phyloP scores from a whole-genome alignment of 2,797 vertebrate species.

The Falco novaeseelandiae region DNA sequence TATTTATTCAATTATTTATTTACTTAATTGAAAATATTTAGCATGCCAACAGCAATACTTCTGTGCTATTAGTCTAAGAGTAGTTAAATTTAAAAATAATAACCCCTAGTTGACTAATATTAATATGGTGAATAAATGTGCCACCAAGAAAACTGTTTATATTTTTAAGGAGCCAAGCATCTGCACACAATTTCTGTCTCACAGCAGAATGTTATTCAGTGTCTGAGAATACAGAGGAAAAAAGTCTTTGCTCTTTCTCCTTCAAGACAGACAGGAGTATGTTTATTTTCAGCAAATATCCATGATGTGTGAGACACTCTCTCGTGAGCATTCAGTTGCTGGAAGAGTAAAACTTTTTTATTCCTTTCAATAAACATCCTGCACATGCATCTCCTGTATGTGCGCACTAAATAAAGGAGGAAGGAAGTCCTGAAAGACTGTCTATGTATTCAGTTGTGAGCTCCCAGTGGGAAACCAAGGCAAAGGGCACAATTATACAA shows the following conservation, averaged over 20 bases:
- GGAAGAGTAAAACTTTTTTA: background rate
- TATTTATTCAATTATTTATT: background rate
- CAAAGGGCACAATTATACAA: background rate
- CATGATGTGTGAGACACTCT: background rate
- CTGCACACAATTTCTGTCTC: background rate
- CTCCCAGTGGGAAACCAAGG: background rate
- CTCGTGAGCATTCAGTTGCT: background rate
- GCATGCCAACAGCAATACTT: background rate
- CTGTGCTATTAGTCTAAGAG: background rate
- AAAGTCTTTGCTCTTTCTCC: background rate
- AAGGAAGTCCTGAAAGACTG: background rate
- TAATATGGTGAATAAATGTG: background rate
- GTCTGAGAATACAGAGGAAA: background rate
- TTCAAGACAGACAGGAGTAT: background rate
- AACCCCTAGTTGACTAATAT: background rate
- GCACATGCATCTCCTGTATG: background rate
- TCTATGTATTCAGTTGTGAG: background rate
- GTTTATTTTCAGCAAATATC: background rate
- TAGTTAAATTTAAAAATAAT: background rate
- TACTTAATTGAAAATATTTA: background rate
- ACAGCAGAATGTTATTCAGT: background rate
- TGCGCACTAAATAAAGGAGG: background rate
- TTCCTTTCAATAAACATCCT: constrained; percentile 1
- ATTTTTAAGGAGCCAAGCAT: constrained; percentile 12
- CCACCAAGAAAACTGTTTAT: background rate